Evolutionary conservation across 1,140 invertebrate species (phyloP).

Genomic region (Apocrypta bakeri): DNA sequence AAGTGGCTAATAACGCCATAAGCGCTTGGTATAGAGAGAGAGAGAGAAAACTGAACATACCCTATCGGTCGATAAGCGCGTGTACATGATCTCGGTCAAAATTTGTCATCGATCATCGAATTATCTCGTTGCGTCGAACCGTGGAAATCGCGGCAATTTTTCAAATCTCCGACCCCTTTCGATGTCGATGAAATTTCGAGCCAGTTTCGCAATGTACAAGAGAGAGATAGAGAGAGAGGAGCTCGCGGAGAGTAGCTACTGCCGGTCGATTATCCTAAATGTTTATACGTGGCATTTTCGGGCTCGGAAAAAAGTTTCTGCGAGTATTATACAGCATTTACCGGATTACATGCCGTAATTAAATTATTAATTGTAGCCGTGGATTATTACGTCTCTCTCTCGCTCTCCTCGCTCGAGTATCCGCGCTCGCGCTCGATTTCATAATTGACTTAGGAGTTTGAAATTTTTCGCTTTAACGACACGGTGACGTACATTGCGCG

Average conservation of each 20-base stretch:
- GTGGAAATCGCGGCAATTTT: constrained; percentile 32
- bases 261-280: constrained; percentile 13
- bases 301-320: background rate
- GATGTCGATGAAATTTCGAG: constrained; percentile 24
- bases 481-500: too few relatives aligned
- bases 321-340: constrained; percentile 9
- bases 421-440: background rate
- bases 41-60: background rate
- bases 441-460: background rate
- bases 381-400: background rate
- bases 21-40: background rate
- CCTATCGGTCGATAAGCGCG: background rate
- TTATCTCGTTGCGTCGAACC: too few relatives aligned
- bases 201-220: constrained; percentile 33
- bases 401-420: too few relatives aligned
- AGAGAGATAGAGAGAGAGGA: too few relatives aligned
- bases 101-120: background rate
- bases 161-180: background rate
- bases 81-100: background rate
- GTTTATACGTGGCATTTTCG: background rate
- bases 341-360: constrained; percentile 18
- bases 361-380: constrained; percentile 22
- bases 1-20: background rate
- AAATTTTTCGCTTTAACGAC: background rate
- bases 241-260: background rate